Evolutionary conservation across 1,140 invertebrate genomes (phyloP), one percentile per base, ranked within the genome.

Genomic region (Thaumatotibia leucotreta): DNA sequence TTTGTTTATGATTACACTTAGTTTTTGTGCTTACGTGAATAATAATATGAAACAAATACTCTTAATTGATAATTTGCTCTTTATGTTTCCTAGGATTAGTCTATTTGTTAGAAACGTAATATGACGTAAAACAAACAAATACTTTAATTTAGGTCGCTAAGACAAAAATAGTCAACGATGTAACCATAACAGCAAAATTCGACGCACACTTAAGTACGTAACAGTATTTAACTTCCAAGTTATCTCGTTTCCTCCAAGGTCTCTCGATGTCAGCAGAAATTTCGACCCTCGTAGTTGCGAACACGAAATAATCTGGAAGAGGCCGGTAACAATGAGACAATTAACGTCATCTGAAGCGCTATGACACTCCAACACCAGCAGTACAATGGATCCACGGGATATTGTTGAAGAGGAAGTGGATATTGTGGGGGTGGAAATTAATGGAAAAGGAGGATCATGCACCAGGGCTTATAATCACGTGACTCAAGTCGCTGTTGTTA

Each of bases 361-460:
- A 8, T 31, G 29, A 58, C 64, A 64, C 70, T 76, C 66, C 66
- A 76, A 70, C 72, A 69, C 67, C 70, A 52, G 69, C 61, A 39
- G n/a, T 52, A 77, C 70, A 74, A 76, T 70, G 66, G 69, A 64
- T 67, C 63, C 67, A n/a, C 64, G 65, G 66, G 65, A 72, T 61
- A 73, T 50, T 64, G 74, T 74, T 62, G 35, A 64, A 64, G 62
- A 61, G 67, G 68, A 71, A 73, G 62, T 14, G n/a, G 5, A 24
- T 11, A 0, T 29, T 8, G 29, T n/a, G 24, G 29, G 4, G 24
- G n/a, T 24, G n/a, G 52, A 24, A 29, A 49, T n/a, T n/a, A n/a
- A 49, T 49, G 39, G 11, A 49, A 17, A 14, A n/a, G 20, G n/a
- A 27, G 1, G 4, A n/a, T n/a, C n/a, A 45, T 10, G 32, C n/a